phyloP scores from a whole-genome alignment of 2,113 vertebrate species.

The Balaeniceps rex region DNA sequence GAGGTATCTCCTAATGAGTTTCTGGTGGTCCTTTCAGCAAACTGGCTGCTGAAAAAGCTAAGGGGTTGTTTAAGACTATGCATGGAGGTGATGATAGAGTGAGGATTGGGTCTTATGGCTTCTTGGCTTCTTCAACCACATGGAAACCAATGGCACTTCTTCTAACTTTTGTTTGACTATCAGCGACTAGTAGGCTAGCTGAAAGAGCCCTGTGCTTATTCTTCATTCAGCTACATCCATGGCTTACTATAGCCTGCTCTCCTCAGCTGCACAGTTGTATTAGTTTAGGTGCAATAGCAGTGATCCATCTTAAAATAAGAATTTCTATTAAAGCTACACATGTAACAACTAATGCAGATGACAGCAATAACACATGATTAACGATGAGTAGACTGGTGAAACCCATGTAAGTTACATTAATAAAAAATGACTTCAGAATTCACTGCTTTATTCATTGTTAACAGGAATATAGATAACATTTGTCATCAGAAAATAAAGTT shows the following conservation, averaged over 20 bases:
- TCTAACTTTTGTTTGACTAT: conserved; percentile 17
- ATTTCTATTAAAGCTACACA: background rate
- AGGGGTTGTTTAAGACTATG: background rate
- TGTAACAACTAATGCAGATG: background rate
- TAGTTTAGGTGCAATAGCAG: conserved; percentile 9
- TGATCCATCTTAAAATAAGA: background rate
- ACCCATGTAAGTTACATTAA: background rate
- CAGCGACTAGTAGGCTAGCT: background rate
- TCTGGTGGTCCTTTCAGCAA: background rate
- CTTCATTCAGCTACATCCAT: background rate
- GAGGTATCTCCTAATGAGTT: background rate
- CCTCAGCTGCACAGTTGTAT: background rate
- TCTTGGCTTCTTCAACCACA: background rate
- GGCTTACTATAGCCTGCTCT: background rate
- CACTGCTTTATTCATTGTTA: conserved; percentile 4
- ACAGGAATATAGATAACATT: conserved; percentile 39
- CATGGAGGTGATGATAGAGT: background rate
- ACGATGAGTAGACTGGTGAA: background rate
- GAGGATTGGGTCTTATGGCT: background rate
- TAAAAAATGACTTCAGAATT: background rate
- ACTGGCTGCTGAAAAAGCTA: background rate
- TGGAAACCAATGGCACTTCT: background rate
- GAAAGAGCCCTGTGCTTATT: background rate
- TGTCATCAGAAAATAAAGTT: conserved; percentile 57
- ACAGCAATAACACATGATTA: background rate